Base-by-base conservation (phyloP, 2,797 vertebrate species). In the Hapalemur alaotrensis region DNA sequence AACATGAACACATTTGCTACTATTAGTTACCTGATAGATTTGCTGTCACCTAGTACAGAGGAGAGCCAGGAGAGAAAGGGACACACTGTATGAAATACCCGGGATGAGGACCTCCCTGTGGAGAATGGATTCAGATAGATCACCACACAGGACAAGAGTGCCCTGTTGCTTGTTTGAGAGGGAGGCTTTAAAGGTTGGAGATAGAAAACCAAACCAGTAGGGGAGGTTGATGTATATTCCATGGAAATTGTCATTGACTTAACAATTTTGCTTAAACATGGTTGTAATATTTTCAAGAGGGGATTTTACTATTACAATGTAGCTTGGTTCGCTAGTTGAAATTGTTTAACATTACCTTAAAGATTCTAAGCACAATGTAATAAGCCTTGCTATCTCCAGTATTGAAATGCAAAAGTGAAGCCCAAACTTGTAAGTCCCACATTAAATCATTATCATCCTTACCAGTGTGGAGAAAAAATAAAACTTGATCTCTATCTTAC, bases 211-310 rank as follows among this genome's bases (percentile, higher is more conserved):
- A 70, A 75, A 61, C 1, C 8, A 2, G 5, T 15, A 25, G 28
- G 18, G 32, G 25, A 7, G 0, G 6, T 41, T n/a, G 13, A 22
- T 43, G 28, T 7, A 70, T 76, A 23, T 73, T 82, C 63, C 15
- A 20, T 28, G 38, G 46, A 93, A 85, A 95, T 54, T 28, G 32
- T 87, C 54, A 92, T 12, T 17, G 41, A 63, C 38, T 80, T 52
- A 41, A 52, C 30, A 70, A 87, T 70, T 69, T 86, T 80, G n/a
- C 22, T 83, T 83, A 75, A 76, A 67, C 7, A 1, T 84, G 10
- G 13, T 59, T 82, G 80, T n/a, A 81, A 84, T 9, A 93, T 91
- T 95, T 92, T 93, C 35, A 38, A 84, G 17, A 78, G 69, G 28
- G 2, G 57, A 69, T 72, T 89, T 96, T 41, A 57, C 25, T 89